Conservation (phyloP, 1,140 invertebrate genomes). For the Drosophila ambigua region DNA sequence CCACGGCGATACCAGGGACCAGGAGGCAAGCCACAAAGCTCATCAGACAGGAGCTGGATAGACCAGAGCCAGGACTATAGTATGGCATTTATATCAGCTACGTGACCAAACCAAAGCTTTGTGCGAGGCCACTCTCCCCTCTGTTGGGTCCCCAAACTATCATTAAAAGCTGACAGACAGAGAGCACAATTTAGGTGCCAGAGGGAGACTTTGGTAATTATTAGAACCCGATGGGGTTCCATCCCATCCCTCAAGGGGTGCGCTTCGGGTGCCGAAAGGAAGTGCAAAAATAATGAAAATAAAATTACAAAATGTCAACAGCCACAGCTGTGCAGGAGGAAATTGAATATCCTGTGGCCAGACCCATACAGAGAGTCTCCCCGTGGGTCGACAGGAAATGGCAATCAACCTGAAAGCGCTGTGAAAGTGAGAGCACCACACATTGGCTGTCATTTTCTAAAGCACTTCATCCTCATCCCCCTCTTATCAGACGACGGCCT, state of each 20-base stretch:
- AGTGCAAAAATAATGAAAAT: conserved; percentile 45
- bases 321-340: conserved; percentile 22
- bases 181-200: conserved; percentile 25
- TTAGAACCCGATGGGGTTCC: conserved; percentile 14
- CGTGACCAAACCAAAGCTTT: conserved; percentile 46
- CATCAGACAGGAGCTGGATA: too few species aligned
- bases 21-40: background rate
- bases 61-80: background rate
- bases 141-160: conserved; percentile 40
- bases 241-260: conserved; percentile 13
- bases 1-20: conserved; percentile 1
- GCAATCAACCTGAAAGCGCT: conserved; percentile 4
- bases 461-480: background rate
- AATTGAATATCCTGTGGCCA: conserved; percentile 68
- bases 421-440: conserved; percentile 7
- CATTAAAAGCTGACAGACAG: conserved; percentile 32
- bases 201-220: conserved; percentile 46
- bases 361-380: background rate
- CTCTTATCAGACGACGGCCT: conserved; percentile 17
- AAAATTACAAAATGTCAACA: conserved; percentile 48
- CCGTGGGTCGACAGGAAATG: background rate
- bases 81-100: conserved; percentile 59
- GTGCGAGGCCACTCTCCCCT: conserved; percentile 6
- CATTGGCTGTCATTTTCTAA: conserved; percentile 8
- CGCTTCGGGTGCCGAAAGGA: conserved; percentile 10